Base-by-base conservation (phyloP, 2,888 invertebrate species). In the Clusia tigrina region DNA sequence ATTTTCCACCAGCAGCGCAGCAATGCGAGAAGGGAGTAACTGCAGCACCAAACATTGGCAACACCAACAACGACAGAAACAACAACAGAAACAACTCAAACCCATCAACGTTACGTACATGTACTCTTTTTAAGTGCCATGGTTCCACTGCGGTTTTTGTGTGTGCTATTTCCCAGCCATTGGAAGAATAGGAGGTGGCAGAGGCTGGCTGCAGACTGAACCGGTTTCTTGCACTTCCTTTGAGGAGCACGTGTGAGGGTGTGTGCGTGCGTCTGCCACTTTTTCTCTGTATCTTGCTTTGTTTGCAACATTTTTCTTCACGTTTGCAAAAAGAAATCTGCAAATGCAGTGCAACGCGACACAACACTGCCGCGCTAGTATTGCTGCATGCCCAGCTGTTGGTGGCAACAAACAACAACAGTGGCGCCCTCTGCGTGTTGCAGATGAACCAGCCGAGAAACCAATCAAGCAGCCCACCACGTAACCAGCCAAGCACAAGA, bases 351-450 rank as follows among this genome's bases (percentile, higher is more conserved):
- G 48, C 48, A 48, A 48, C 48, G 48, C 48, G 22, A 48, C 48
- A 22, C 18, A 48, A 22, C 22, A 18, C 48, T 48, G 48, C 22
- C n/a, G n/a, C n/a, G 20, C 48, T 9, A 18, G 20, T 20, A 6
- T 42, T 48, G 2, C 48, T 48, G 48, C 5, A 22, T 22, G 48
- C 48, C 48, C 74, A 75, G 72, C 73, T 67, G 69, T 74, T 78
- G 76, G 81, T 80, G 81, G 80, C 80, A 81, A 72, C 75, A 76
- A 79, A 80, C 81, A 80, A 81, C 80, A 80, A 81, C 80, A 81
- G 75, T 78, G 72, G 76, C 75, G 78, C 78, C 75, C 74, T 74
- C 73, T 77, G 77, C 48, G 22, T 48, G 48, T 48, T 48, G 48
- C 48, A 48, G 48, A 48, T 48, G 48, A 42, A 42, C 42, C 6